phyloP scores from a whole-genome alignment of 1,140 invertebrate genomes.

The Ectropis grisescens region DNA sequence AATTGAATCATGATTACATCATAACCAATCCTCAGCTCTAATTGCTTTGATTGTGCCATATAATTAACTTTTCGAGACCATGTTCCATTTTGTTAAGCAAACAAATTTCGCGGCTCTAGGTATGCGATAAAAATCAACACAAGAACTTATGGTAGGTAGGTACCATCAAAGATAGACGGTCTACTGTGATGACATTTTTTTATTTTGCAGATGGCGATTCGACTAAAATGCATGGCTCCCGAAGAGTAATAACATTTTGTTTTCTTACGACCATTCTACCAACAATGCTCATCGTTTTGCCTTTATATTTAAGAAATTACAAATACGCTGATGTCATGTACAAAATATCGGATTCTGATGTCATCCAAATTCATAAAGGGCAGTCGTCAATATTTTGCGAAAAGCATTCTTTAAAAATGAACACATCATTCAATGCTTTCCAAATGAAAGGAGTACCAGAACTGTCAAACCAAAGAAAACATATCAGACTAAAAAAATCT shows the following conservation, averaged over 20 bases:
- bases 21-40: too few relatives aligned
- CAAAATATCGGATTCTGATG: slow-evolving; percentile 84
- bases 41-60: too few relatives aligned
- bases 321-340: slow-evolving; percentile 81
- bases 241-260: slow-evolving; percentile 81
- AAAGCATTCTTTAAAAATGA: slow-evolving; percentile 83
- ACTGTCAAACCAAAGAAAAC: slow-evolving; percentile 78
- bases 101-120: too few relatives aligned
- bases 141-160: too few relatives aligned
- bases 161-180: too few relatives aligned
- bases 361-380: slow-evolving; percentile 82
- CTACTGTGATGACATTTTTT: too few relatives aligned
- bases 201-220: slow-evolving; percentile 73
- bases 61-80: too few relatives aligned
- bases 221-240: slow-evolving; percentile 84
- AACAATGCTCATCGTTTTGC: slow-evolving; percentile 77
- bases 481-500: slow-evolving; percentile 83
- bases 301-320: slow-evolving; percentile 81
- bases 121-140: too few relatives aligned
- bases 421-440: slow-evolving; percentile 84
- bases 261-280: slow-evolving; percentile 80
- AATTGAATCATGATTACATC: too few relatives aligned
- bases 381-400: slow-evolving; percentile 85
- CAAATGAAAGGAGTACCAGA: slow-evolving; percentile 79
- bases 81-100: too few relatives aligned